Percentiles rank a stretch among this genome's conserved stretches.
phyloP scores from a whole-genome alignment of 2,888 invertebrate species.

The Steromphala cineraria region DNA sequence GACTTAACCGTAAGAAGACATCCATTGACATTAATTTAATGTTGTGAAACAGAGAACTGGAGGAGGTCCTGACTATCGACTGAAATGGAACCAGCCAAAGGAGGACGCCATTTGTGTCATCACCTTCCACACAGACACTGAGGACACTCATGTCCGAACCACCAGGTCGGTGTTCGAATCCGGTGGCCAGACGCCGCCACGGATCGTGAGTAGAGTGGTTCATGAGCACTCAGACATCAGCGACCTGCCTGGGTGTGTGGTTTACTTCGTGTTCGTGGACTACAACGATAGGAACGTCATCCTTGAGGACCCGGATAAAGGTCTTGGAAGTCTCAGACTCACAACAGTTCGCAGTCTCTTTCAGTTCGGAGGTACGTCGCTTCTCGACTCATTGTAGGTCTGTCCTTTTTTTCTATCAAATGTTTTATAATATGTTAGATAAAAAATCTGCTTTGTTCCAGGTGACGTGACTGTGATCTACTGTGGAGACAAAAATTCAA shows the following conservation, averaged over 20 bases:
- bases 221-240: neutral
- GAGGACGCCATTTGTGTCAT: neutral
- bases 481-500: neutral
- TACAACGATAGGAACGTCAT: constrained; percentile 34
- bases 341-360: constrained; percentile 25
- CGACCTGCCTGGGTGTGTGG: neutral
- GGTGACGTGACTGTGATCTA: neutral
- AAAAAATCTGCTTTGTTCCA: too few relatives aligned
- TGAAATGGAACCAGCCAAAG: neutral
- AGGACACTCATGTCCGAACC: neutral
- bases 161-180: constrained; percentile 9
- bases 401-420: neutral
- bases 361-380: constrained; percentile 25
- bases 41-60: too few relatives aligned
- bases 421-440: too few relatives aligned
- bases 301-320: constrained; percentile 31
- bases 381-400: neutral
- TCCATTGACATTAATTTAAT: too few relatives aligned
- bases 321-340: constrained; percentile 28
- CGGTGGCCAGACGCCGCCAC: neutral
- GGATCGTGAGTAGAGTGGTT: neutral
- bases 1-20: too few relatives aligned
- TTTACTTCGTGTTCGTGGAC: constrained; percentile 34
- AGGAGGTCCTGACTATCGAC: too few relatives aligned
- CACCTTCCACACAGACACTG: neutral